Conservation (phyloP, 2,797 vertebrate genomes). For the Thunnus albacares region DNA sequence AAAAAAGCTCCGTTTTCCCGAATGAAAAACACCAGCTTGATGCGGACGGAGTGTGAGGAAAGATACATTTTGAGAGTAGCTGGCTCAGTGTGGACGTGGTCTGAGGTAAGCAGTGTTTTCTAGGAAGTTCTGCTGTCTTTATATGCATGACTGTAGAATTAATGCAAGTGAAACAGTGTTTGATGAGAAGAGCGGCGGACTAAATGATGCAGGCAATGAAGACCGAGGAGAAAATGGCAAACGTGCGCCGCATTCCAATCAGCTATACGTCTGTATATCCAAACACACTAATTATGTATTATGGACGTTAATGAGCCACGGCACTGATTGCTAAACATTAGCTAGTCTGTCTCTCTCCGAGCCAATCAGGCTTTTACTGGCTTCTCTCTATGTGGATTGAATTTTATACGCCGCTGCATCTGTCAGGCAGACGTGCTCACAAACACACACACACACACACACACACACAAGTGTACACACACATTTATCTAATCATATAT, state of each 20-base stretch:
- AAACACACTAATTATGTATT: conserved; percentile 75
- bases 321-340: conserved; percentile 76
- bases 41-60: neutral
- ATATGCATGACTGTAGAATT: neutral
- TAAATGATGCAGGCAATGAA: conserved; percentile 44
- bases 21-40: too few species aligned
- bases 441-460: conserved; percentile 9
- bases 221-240: conserved; percentile 19
- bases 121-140: neutral
- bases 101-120: neutral
- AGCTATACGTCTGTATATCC: conserved; percentile 47
- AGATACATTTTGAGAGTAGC: neutral
- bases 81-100: neutral
- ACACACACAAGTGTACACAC: neutral
- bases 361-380: conserved; percentile 69
- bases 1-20: neutral
- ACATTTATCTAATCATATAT: neutral
- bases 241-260: conserved; percentile 58
- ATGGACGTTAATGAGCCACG: conserved; percentile 71
- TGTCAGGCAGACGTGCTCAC: conserved; percentile 12
- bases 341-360: conserved; percentile 49
- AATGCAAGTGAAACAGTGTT: conserved; percentile 19
- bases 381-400: conserved; percentile 36
- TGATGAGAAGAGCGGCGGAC: conserved; percentile 22
- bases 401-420: conserved; percentile 45